Percentiles rank a stretch among this genome's conserved stretches.
These are phyloP conservation scores for silkworm (Bombyx mori) DNA, from an alignment of 1,140 invertebrate species.

Conservation along the genomic window ASM3026992v2 NC_085111.1:12456001-12456500, in stretches of 20 bases:
- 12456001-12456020: too few species aligned
- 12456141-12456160: conserved; percentile 38
- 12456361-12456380: not conserved
- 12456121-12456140: conserved; percentile 16
- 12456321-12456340: conserved; percentile 1
- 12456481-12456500: too few species aligned
- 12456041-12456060: too few species aligned
- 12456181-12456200: conserved; percentile 45
- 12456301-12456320: not conserved
- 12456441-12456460: not conserved
- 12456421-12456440: not conserved
- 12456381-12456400: not conserved
- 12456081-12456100: conserved; percentile 3
- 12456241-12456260: conserved; percentile 36
- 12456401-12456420: not conserved
- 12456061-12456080: too few species aligned
- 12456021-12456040: too few species aligned
- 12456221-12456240: conserved; percentile 60
- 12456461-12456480: not conserved
- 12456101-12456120: conserved; percentile 43
- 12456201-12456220: conserved; percentile 56
- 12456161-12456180: conserved; percentile 52
- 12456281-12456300: not conserved
- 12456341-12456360: not conserved
- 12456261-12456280: conserved; percentile 36